Evolutionary conservation across 2,888 invertebrate species (phyloP), one percentile per base, ranked within the genome.

Genomic region (Drosophila peninsularis): DNA sequence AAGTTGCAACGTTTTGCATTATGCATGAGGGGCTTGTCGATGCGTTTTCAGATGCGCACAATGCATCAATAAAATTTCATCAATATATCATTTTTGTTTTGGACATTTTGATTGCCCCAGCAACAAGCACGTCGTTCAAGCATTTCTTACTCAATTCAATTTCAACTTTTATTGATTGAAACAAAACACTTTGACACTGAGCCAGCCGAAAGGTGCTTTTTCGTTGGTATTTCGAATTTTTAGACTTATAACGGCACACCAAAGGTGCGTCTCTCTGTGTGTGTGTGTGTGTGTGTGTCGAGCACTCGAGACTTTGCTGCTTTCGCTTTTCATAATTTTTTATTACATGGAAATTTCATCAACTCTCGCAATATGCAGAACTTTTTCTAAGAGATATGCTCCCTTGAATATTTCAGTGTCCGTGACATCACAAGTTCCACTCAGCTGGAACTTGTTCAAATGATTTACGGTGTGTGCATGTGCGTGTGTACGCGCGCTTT

Each of bases 31-130:
- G 67, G 67, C 49, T 68, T 45, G 53, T 57, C 45, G 42, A 60
- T 71, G 62, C 62, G 69, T 62, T 84, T 84, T 34, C 85, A 81
- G 79, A 73, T 62, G 82, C 70, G 58, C 66, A 80, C 86, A 85
- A 85, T 79, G 77, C 88, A 63, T 66, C 78, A 68, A 64, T 82
- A 71, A 69, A 71, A 67, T 88, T 83, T 86, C 81, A 75, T 83
- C 83, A 83, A 83, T 83, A 83, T 88, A 67, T 83, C 88, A 88
- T 80, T 80, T 80, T 67, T 30, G 27, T 30, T 67, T 72, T 71
- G 36, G 75, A 75, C 82, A 69, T 72, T 82, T 86, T 74, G 78
- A 75, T 82, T 77, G 71, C 34, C 39, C 54, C 42, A 34, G 17
- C 50, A 36, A 41, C 41, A 41, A 9, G 52, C 71, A 62, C 64